Conservation (phyloP, 2,113 vertebrate genomes). For the Jacana jacana region DNA sequence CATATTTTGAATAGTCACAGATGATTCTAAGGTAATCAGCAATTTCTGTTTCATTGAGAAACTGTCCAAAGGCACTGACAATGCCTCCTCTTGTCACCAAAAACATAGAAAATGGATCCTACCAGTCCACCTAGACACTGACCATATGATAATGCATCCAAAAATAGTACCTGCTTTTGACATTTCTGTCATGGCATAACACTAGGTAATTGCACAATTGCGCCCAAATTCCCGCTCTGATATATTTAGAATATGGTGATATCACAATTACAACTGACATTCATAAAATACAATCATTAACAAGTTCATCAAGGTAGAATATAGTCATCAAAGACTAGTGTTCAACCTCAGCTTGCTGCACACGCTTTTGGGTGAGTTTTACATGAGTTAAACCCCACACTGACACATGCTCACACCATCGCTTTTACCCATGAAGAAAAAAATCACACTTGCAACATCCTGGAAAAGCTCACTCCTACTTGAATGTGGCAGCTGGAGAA, state of each 20-base stretch:
- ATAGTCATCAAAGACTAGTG: background rate
- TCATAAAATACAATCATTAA: background rate
- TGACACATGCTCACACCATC: background rate
- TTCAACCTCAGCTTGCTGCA: background rate
- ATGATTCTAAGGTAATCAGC: background rate
- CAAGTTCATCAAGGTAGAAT: background rate
- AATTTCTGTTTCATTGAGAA: background rate
- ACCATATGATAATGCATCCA: background rate
- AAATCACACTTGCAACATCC: background rate
- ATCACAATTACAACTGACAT: background rate
- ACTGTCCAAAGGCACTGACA: background rate
- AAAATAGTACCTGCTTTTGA: background rate
- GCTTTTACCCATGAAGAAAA: background rate
- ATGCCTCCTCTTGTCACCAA: background rate
- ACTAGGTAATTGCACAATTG: background rate
- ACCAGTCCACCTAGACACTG: background rate
- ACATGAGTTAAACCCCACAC: background rate
- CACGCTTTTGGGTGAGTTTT: background rate
- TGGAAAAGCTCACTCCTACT: background rate
- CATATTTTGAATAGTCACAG: background rate
- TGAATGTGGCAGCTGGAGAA: background rate
- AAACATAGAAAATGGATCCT: background rate
- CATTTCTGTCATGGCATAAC: background rate
- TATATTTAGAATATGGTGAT: background rate
- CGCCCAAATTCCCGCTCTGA: background rate